Conservation (phyloP, 1,140 invertebrate genomes). For the Ips typographus region DNA sequence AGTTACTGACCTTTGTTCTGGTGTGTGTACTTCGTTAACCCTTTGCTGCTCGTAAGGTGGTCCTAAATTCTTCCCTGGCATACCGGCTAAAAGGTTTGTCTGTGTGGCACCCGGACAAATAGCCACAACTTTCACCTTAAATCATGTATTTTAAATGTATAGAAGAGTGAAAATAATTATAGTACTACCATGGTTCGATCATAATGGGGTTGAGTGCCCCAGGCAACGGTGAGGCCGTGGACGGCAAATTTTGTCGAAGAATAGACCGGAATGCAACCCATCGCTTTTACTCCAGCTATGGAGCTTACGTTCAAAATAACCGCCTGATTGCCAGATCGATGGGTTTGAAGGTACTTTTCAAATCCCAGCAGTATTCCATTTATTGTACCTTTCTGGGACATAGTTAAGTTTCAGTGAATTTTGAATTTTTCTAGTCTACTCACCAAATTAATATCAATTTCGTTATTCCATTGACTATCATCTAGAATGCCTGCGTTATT, state of each 20-base stretch:
- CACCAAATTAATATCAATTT: slow-evolving; percentile 57
- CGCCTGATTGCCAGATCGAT: slow-evolving; percentile 37
- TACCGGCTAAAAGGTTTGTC: slow-evolving; percentile 25
- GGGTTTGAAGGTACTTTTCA: slow-evolving; percentile 42
- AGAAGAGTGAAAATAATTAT: too few relatives aligned
- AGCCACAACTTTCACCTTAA: slow-evolving; percentile 45
- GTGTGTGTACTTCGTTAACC: background rate
- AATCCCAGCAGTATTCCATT: slow-evolving; percentile 39
- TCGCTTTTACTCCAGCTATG: slow-evolving; percentile 33
- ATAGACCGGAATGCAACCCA: slow-evolving; percentile 38
- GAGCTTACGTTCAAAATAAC: slow-evolving; percentile 43
- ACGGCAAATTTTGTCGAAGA: slow-evolving; percentile 41
- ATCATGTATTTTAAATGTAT: too few relatives aligned
- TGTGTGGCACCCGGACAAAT: slow-evolving; percentile 49
- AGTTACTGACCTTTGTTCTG: slow-evolving; percentile 2
- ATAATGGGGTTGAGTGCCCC: slow-evolving; percentile 35
- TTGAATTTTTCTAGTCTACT: slow-evolving; percentile 34
- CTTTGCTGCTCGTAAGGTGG: slow-evolving; percentile 26
- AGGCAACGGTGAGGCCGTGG: slow-evolving; percentile 34
- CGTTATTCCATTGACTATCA: slow-evolving; percentile 54
- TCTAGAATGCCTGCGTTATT: slow-evolving; percentile 58
- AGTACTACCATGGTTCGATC: slow-evolving; percentile 25
- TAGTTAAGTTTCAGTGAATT: background rate
- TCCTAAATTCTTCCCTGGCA: slow-evolving; percentile 31
- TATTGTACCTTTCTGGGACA: slow-evolving; percentile 38